These are phyloP conservation scores for Cassiopea xamachana DNA, from an alignment of 30 jellyfish, hydroid and myxozoan species.

Conservation along the genomic window DNA sequence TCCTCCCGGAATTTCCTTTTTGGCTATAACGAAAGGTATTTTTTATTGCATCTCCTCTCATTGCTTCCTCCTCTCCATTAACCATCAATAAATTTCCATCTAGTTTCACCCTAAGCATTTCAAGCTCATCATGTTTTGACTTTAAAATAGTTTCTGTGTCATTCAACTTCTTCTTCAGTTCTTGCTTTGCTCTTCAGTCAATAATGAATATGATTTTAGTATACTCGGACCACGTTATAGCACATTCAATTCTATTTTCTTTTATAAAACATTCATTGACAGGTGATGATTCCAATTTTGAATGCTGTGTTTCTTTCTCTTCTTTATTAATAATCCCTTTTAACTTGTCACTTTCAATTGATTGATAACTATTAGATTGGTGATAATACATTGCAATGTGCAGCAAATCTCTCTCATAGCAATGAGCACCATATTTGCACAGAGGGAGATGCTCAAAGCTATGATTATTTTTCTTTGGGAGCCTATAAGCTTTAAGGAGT, in stretches of 20 bases:
- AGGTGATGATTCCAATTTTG: background rate
- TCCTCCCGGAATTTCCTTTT: constrained; percentile 69
- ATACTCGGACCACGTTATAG: constrained; percentile 77
- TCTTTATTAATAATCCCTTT: background rate
- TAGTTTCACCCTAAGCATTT: constrained; percentile 40
- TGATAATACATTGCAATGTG: constrained; percentile 75
- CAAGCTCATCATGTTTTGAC: constrained; percentile 56
- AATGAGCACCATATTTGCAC: constrained; percentile 63
- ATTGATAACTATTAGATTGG: constrained; percentile 2
- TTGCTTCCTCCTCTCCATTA: constrained; percentile 79
- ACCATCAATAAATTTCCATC: constrained; percentile 45
- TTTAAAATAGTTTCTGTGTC: constrained; percentile 45
- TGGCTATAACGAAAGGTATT: constrained; percentile 54
- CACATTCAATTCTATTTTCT: background rate
- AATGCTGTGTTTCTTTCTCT: background rate
- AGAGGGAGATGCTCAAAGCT: constrained; percentile 38
- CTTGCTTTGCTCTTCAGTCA: constrained; percentile 73
- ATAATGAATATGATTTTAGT: constrained; percentile 53
- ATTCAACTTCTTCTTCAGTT: constrained; percentile 29
- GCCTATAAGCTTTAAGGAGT: constrained; percentile 25
- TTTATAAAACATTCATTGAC: constrained; percentile 4
- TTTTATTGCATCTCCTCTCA: constrained; percentile 25
- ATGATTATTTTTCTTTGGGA: constrained; percentile 9
- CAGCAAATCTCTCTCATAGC: constrained; percentile 57
- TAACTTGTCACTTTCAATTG: background rate